A percentile compares a stretch with the other conserved stretches of the same genome.
Conservation (phyloP, 1,140 invertebrate genomes). For the Drosophila bocqueti region DNA sequence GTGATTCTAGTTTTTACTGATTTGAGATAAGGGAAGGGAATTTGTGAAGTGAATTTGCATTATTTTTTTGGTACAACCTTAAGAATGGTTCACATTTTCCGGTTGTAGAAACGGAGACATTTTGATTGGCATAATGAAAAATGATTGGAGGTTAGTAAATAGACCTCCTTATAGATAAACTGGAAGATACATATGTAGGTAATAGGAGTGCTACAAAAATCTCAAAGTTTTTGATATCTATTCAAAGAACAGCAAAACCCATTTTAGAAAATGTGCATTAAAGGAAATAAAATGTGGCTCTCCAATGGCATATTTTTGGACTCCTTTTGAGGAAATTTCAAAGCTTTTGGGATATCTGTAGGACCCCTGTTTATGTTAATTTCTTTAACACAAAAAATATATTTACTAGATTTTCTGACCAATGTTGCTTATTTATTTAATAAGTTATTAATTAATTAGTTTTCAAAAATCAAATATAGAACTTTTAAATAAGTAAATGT, state of each 20-base stretch:
- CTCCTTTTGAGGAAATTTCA: not conserved
- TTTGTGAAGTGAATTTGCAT: slow-evolving; percentile 28
- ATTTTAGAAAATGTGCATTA: too few relatives aligned
- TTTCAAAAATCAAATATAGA: too few relatives aligned
- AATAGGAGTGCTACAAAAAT: too few relatives aligned
- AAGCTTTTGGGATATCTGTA: not conserved
- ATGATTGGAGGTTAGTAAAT: not conserved
- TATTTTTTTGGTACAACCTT: not conserved
- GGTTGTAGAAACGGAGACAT: not conserved
- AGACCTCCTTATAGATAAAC: too few relatives aligned
- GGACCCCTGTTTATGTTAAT: too few relatives aligned
- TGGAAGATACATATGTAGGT: not conserved
- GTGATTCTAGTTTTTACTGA: not conserved
- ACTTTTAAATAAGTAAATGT: too few relatives aligned
- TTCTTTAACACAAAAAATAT: not conserved
- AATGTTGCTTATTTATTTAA: too few relatives aligned
- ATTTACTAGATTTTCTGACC: not conserved
- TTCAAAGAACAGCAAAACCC: too few relatives aligned
- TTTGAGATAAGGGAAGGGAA: not conserved
- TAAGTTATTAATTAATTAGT: too few relatives aligned
- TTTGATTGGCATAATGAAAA: slow-evolving; percentile 11
- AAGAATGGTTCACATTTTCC: not conserved
- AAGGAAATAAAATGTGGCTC: too few relatives aligned
- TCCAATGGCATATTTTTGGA: too few relatives aligned
- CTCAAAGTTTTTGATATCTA: too few relatives aligned